These are phyloP conservation scores for Atrina japonica DNA, from an alignment of 2,888 invertebrate species.

Conservation along the genomic window DNA sequence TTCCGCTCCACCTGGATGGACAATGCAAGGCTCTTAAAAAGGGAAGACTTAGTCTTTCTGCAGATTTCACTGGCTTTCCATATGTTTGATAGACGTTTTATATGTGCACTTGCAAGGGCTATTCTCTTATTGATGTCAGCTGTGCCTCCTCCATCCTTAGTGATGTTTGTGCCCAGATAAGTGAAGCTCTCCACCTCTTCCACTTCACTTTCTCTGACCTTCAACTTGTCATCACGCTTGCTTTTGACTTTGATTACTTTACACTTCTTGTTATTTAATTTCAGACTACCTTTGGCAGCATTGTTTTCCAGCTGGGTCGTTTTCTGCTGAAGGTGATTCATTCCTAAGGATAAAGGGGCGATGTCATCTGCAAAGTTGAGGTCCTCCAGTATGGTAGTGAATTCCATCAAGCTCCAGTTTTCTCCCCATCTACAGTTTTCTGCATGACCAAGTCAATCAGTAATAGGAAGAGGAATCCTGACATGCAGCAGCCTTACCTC, in stretches of 20 bases:
- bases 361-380: not conserved
- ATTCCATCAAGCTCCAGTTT: not conserved
- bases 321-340: slow-evolving; percentile 1
- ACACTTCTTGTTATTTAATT: too few species aligned
- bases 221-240: not conserved
- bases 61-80: not conserved
- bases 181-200: too few species aligned
- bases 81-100: not conserved
- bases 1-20: slow-evolving; percentile 5
- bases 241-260: not conserved
- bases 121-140: slow-evolving; percentile 10
- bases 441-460: not conserved
- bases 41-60: not conserved
- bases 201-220: too few species aligned
- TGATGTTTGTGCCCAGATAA: not conserved
- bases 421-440: not conserved
- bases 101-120: not conserved
- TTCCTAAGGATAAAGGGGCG: not conserved
- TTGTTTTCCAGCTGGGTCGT: too few species aligned
- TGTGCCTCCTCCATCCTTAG: not conserved
- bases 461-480: too few species aligned
- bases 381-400: too few species aligned
- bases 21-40: slow-evolving; percentile 2
- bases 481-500: not conserved
- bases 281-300: too few species aligned